phyloP scores from a whole-genome alignment of 2,888 invertebrate species.

The Elmis aenea region DNA sequence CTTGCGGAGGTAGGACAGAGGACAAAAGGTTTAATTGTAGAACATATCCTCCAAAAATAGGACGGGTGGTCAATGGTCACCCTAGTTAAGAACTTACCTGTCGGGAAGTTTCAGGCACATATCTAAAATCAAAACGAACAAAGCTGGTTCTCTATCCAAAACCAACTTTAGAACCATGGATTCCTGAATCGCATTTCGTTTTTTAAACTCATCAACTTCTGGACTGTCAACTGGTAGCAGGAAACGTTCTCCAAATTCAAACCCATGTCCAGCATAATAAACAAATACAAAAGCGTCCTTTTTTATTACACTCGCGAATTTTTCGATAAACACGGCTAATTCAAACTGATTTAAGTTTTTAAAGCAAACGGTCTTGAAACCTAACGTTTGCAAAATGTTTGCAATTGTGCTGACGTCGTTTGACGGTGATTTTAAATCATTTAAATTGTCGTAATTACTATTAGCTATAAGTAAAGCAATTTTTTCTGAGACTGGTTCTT shows the following conservation, averaged over 20 bases:
- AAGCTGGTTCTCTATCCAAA: slow-evolving; percentile 46
- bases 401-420: slow-evolving; percentile 31
- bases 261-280: slow-evolving; percentile 56
- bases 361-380: slow-evolving; percentile 33
- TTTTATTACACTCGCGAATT: slow-evolving; percentile 28
- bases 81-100: slow-evolving; percentile 45
- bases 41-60: too few species aligned
- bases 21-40: too few species aligned
- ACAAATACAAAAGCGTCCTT: slow-evolving; percentile 47
- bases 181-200: slow-evolving; percentile 48
- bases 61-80: too few species aligned
- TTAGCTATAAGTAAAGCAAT: slow-evolving; percentile 34
- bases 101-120: slow-evolving; percentile 53
- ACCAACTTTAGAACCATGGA: slow-evolving; percentile 48
- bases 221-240: slow-evolving; percentile 52
- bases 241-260: slow-evolving; percentile 51
- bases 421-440: slow-evolving; percentile 24
- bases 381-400: slow-evolving; percentile 22
- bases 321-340: slow-evolving; percentile 28
- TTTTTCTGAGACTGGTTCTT: slow-evolving; percentile 24
- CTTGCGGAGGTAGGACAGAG: too few species aligned
- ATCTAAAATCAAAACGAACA: slow-evolving; percentile 52
- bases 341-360: slow-evolving; percentile 29
- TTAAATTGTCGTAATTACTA: slow-evolving; percentile 24
- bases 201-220: slow-evolving; percentile 38